Percentiles rank a stretch among this genome's conserved stretches.
phyloP scores from a whole-genome alignment of 2,888 invertebrate genomes.

The Nomada flava region DNA sequence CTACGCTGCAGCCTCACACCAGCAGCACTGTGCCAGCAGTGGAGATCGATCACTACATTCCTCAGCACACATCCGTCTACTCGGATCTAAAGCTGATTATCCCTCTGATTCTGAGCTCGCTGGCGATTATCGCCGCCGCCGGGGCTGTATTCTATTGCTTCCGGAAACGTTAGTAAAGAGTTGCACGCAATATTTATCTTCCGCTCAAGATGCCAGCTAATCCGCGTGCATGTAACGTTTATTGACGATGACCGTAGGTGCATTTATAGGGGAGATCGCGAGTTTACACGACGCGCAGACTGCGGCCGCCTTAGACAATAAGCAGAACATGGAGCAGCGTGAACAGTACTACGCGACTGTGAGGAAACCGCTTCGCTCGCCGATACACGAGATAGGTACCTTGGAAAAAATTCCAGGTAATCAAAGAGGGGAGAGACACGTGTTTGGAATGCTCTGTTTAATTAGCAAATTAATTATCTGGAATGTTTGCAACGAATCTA shows the following conservation, averaged over 20 bases:
- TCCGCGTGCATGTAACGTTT: slow-evolving; percentile 27
- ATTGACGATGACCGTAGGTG: slow-evolving; percentile 84
- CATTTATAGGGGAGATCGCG: slow-evolving; percentile 85
- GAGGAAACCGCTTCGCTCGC: slow-evolving; percentile 82
- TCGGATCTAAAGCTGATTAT: slow-evolving; percentile 82
- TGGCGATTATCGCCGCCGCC: slow-evolving; percentile 82
- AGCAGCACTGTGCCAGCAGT: slow-evolving; percentile 85
- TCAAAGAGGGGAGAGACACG: background rate
- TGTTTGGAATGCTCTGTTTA: background rate
- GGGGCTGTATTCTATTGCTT: slow-evolving; percentile 83
- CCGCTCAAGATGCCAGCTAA: background rate
- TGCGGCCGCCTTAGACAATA: slow-evolving; percentile 83
- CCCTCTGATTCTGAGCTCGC: slow-evolving; percentile 81
- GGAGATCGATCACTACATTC: slow-evolving; percentile 82
- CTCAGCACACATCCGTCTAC: slow-evolving; percentile 81
- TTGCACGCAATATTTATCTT: background rate
- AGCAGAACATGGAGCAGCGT: slow-evolving; percentile 83
- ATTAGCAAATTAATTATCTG: slow-evolving; percentile 6
- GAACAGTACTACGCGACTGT: slow-evolving; percentile 83
- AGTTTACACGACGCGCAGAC: slow-evolving; percentile 83
- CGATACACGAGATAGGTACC: slow-evolving; percentile 85
- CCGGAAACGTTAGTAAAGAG: slow-evolving; percentile 79
- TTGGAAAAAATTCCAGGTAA: slow-evolving; percentile 83
- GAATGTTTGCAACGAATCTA: background rate
- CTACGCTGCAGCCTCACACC: slow-evolving; percentile 91